Evolutionary conservation across 92 coral and sea anemone species (phyloP).

Genomic region (Montipora capitata): DNA sequence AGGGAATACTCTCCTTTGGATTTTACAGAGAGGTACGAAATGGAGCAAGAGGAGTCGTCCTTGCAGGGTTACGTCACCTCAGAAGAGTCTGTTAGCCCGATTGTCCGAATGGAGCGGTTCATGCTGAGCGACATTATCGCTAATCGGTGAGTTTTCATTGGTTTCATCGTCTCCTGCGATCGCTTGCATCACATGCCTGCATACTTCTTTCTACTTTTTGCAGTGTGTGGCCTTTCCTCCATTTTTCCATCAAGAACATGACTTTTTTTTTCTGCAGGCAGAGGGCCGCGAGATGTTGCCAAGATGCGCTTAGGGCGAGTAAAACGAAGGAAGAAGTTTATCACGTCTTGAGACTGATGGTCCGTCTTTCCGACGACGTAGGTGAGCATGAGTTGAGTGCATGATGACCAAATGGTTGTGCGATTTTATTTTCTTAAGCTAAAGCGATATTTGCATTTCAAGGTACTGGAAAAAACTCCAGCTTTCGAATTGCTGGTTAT

Average conservation of each 20-base stretch:
- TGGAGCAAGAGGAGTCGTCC: constrained; percentile 88
- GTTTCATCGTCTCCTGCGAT: not conserved
- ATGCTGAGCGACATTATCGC: constrained; percentile 98
- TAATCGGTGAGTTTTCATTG: constrained; percentile 84
- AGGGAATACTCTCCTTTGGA: constrained; percentile 20
- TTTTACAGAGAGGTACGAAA: constrained; percentile 59
- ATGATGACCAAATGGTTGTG: not conserved
- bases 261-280: constrained; percentile 65
- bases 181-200: constrained; percentile 21
- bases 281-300: constrained; percentile 97
- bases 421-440: not conserved
- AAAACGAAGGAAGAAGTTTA: constrained; percentile 91
- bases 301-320: constrained; percentile 91
- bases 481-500: constrained; percentile 4
- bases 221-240: not conserved
- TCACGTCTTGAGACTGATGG: constrained; percentile 91
- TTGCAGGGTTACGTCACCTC: constrained; percentile 88
- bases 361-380: constrained; percentile 95
- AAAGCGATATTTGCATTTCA: not conserved
- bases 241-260: not conserved
- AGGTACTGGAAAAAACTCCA: not conserved
- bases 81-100: constrained; percentile 93
- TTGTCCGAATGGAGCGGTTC: constrained; percentile 94
- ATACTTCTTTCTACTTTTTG: not conserved
- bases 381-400: constrained; percentile 72